These are phyloP conservation scores for Progne subis DNA, from an alignment of 2,113 vertebrate genomes.

Conservation along the genomic window DNA sequence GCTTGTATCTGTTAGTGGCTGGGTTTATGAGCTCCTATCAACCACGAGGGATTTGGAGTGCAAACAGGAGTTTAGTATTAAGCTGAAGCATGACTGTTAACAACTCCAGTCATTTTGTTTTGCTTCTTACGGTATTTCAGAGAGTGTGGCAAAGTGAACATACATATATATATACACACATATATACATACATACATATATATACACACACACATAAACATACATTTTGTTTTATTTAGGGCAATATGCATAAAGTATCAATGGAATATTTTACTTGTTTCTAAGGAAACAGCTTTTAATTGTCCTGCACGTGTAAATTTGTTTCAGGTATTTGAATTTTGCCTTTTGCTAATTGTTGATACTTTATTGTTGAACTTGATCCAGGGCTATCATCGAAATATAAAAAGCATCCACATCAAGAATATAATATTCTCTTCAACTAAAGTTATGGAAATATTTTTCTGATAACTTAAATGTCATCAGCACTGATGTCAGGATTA, in stretches of 20 bases:
- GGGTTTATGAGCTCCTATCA: slow-evolving; percentile 17
- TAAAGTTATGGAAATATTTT: neutral
- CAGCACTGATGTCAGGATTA: neutral
- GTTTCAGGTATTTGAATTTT: neutral
- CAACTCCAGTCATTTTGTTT: neutral
- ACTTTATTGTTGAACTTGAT: neutral
- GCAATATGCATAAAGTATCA: neutral
- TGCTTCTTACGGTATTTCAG: neutral
- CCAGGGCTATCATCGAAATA: neutral
- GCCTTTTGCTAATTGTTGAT: neutral
- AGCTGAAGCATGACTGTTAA: neutral
- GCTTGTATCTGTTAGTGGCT: neutral
- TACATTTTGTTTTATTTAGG: neutral
- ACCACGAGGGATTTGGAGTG: neutral
- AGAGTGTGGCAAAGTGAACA: neutral
- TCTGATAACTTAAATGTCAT: neutral
- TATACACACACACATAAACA: neutral
- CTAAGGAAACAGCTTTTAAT: neutral
- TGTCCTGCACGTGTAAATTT: neutral
- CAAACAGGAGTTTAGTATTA: neutral
- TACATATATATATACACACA: too few species aligned
- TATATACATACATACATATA: neutral
- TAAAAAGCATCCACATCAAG: neutral
- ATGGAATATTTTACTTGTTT: neutral
- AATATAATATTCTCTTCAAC: neutral